Conservation (phyloP, 35 echinoderm and acorn worm species). For the Acanthaster planci region DNA sequence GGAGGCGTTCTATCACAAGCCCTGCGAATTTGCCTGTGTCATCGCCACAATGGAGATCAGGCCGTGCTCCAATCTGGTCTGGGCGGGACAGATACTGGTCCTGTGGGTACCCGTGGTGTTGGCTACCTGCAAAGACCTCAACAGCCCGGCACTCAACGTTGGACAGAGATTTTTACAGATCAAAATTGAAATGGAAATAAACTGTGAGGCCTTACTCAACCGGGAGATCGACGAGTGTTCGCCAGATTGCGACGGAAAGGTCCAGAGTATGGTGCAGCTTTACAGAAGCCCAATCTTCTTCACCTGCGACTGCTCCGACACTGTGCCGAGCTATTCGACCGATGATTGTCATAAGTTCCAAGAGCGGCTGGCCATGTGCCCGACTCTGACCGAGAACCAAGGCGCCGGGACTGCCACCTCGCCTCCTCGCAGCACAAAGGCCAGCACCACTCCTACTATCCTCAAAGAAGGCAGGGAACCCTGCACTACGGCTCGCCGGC, state of each 20-base stretch:
- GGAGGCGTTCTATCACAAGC: no score
- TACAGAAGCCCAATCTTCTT: background rate
- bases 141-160: background rate
- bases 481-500: background rate
- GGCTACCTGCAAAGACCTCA: background rate
- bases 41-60: background rate
- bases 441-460: conserved; percentile 13
- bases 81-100: background rate
- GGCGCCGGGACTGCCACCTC: background rate
- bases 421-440: background rate
- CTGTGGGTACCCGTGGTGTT: background rate
- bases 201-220: background rate
- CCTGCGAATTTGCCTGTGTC: background rate
- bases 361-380: background rate
- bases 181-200: background rate
- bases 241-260: background rate
- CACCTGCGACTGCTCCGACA: conserved; percentile 13
- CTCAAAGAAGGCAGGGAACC: background rate
- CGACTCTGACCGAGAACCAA: background rate
- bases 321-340: background rate
- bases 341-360: background rate
- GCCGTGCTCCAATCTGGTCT: background rate
- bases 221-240: background rate
- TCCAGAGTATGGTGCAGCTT: background rate
- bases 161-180: background rate